phyloP scores from a whole-genome alignment of 2,888 invertebrate genomes.

The Cactoblastis cactorum region DNA sequence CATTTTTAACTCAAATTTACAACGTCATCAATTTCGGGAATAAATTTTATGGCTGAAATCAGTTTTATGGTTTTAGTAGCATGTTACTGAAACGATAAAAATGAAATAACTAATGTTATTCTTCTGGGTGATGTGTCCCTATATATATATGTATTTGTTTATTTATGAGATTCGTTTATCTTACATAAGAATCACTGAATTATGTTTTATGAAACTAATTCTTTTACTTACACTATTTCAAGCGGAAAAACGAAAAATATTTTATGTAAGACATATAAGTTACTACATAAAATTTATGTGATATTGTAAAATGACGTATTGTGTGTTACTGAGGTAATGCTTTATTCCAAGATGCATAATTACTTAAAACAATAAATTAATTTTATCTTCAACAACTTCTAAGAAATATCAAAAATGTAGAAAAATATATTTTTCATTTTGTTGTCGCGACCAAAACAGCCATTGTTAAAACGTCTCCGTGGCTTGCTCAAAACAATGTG shows the following conservation, averaged over 20 bases:
- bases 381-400: not conserved
- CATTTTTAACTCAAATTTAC: constrained; percentile 22
- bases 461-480: constrained; percentile 7
- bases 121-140: too few species aligned
- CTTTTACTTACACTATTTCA: too few species aligned
- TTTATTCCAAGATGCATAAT: not conserved
- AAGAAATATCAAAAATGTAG: not conserved
- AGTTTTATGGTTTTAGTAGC: constrained; percentile 10
- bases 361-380: too few species aligned
- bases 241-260: too few species aligned
- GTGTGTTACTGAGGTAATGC: too few species aligned
- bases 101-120: not conserved
- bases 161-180: not conserved
- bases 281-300: too few species aligned
- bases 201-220: not conserved
- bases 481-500: constrained; percentile 10
- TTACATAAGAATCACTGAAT: not conserved
- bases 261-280: too few species aligned
- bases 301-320: too few species aligned
- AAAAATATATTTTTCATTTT: constrained; percentile 1
- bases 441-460: constrained; percentile 1
- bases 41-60: constrained; percentile 10
- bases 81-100: not conserved
- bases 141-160: too few species aligned
- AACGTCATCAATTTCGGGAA: constrained; percentile 9